A percentile compares a stretch with the other conserved stretches of the same genome.
Conservation (phyloP, 53 echinoderm and acorn worm species). For the Hippasteria phrygiana region DNA sequence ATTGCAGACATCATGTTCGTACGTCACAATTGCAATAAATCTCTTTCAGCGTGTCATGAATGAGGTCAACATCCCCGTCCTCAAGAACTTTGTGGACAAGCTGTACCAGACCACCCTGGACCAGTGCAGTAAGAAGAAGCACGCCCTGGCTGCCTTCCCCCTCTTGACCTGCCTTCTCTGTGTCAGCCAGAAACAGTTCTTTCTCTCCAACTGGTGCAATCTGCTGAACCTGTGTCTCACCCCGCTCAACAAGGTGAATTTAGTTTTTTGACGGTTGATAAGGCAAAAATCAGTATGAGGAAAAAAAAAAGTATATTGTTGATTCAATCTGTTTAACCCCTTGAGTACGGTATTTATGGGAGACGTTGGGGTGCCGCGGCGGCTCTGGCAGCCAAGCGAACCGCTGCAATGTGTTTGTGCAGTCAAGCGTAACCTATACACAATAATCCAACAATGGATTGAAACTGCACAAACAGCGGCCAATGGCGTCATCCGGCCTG, state of each 20-base stretch:
- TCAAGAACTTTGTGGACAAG: slow-evolving; percentile 99
- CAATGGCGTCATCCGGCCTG: no score
- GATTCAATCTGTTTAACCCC: no score
- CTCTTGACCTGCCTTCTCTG: slow-evolving; percentile 95
- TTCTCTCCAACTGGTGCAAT: slow-evolving; percentile 95
- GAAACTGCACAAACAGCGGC: no score
- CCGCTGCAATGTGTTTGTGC: no score
- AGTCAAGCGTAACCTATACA: no score
- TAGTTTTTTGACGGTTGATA: neutral
- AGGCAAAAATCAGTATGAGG: neutral
- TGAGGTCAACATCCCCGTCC: slow-evolving; percentile 98
- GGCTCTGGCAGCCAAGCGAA: no score
- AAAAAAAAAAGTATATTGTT: no score
- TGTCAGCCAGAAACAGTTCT: slow-evolving; percentile 98
- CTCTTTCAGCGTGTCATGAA: slow-evolving; percentile 89
- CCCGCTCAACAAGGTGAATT: slow-evolving; percentile 78
- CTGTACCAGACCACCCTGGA: slow-evolving; percentile 94
- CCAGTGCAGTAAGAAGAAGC: slow-evolving; percentile 93
- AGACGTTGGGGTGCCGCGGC: no score
- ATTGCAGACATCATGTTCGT: neutral
- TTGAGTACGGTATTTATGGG: no score
- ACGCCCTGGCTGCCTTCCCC: slow-evolving; percentile 87
- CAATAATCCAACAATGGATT: no score
- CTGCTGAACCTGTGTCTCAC: slow-evolving; percentile 85
- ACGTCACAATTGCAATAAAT: neutral